These are phyloP conservation scores for Caradrina clavipalpis DNA, from an alignment of 2,888 invertebrate genomes.

Conservation along the genomic window DNA sequence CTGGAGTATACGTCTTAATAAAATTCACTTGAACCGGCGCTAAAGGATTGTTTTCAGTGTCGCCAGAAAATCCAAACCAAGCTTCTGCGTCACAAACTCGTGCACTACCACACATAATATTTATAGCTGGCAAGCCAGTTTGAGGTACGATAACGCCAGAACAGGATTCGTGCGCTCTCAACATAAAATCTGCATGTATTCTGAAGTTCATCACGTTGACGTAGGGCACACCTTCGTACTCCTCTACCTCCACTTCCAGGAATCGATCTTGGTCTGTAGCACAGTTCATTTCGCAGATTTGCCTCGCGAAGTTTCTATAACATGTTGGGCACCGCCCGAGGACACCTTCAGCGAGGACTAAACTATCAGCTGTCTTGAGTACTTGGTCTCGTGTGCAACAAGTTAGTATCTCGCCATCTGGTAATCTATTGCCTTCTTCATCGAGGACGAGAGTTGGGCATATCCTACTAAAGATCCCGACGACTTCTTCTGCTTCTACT, in stretches of 20 bases:
- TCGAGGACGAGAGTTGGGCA: slow-evolving; percentile 92
- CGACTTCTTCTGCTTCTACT: slow-evolving; percentile 76
- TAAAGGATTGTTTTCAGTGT: slow-evolving; percentile 85
- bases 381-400: slow-evolving; percentile 92
- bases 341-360: slow-evolving; percentile 92
- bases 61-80: slow-evolving; percentile 93
- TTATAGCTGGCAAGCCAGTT: slow-evolving; percentile 94
- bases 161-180: slow-evolving; percentile 94
- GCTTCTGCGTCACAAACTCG: slow-evolving; percentile 92
- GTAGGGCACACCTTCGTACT: slow-evolving; percentile 72
- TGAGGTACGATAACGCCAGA: slow-evolving; percentile 94
- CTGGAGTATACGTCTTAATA: slow-evolving; percentile 77
- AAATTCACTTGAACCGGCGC: slow-evolving; percentile 93
- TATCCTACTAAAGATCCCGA: slow-evolving; percentile 84
- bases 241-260: slow-evolving; percentile 66
- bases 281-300: slow-evolving; percentile 96
- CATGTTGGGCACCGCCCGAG: slow-evolving; percentile 96
- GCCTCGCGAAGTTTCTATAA: slow-evolving; percentile 93
- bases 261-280: slow-evolving; percentile 92
- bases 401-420: slow-evolving; percentile 81
- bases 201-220: slow-evolving; percentile 87
- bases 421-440: slow-evolving; percentile 77
- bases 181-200: slow-evolving; percentile 91
- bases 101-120: slow-evolving; percentile 94
- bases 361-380: slow-evolving; percentile 85